Conservation (phyloP, 2,888 invertebrate genomes). For the Eugnorisma glareosa region DNA sequence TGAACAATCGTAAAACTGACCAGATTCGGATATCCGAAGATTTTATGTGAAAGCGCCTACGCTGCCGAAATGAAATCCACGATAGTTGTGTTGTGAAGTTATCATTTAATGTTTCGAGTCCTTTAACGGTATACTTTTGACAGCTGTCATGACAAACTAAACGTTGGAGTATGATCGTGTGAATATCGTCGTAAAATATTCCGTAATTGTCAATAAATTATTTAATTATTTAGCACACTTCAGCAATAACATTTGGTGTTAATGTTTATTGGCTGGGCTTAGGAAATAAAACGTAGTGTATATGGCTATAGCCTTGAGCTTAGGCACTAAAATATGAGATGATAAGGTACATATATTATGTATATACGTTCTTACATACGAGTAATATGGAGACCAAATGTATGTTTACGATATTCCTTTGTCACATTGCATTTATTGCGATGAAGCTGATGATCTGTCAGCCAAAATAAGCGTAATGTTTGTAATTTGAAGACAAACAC, state of each 20-base stretch:
- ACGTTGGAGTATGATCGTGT: constrained; percentile 4
- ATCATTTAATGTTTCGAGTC: background rate
- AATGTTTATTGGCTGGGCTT: constrained; percentile 43
- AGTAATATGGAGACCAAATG: background rate
- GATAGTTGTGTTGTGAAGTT: background rate
- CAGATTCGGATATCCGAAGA: constrained; percentile 34
- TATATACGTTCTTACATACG: constrained; percentile 12
- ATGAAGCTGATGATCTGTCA: background rate
- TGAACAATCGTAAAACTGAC: constrained; percentile 55
- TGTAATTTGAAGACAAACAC: constrained; percentile 3
- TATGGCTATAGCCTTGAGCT: constrained; percentile 28
- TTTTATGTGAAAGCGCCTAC: constrained; percentile 32
- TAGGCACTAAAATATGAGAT: constrained; percentile 12
- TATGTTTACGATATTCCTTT: background rate
- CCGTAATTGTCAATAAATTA: constrained; percentile 41
- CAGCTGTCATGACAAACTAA: constrained; percentile 24
- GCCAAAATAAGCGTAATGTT: background rate
- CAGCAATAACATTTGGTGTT: constrained; percentile 45
- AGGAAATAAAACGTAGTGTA: constrained; percentile 31
- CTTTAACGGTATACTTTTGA: constrained; percentile 17
- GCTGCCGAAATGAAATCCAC: constrained; percentile 17
- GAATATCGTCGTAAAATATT: constrained; percentile 47
- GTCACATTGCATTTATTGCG: background rate
- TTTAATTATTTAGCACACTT: constrained; percentile 44
- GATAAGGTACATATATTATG: background rate